phyloP scores from a whole-genome alignment of 1,140 invertebrate genomes.

The Trichomalopsis sarcophagae region DNA sequence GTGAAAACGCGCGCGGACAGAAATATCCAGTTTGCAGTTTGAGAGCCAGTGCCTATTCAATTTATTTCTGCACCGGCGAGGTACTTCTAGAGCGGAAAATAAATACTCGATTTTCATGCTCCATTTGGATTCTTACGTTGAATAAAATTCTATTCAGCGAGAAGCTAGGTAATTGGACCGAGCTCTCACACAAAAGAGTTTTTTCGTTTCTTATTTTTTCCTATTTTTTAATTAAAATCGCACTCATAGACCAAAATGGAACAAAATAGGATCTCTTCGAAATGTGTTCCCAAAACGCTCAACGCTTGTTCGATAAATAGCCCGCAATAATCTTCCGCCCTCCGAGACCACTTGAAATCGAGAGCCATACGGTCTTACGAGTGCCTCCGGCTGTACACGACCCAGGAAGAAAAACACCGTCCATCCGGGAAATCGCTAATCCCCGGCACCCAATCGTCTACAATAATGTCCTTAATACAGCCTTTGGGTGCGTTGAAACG shows the following conservation, averaged over 20 bases:
- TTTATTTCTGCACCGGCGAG: too few species aligned
- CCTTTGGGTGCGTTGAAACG: neutral
- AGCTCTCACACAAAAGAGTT: neutral
- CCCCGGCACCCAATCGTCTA: neutral
- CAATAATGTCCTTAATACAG: slow-evolving; percentile 8
- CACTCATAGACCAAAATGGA: neutral
- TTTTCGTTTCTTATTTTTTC: neutral
- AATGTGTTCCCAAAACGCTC: neutral
- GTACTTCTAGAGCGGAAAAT: neutral
- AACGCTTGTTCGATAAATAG: neutral
- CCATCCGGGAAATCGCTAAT: neutral
- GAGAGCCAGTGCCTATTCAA: too few species aligned
- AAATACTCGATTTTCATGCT: neutral
- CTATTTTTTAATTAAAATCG: neutral
- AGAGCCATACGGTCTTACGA: neutral
- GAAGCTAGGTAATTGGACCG: neutral
- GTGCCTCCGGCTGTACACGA: neutral
- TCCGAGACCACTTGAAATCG: neutral
- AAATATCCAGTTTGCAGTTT: neutral
- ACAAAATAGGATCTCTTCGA: neutral
- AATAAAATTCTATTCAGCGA: neutral
- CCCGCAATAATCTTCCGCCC: neutral
- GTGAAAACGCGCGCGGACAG: too few species aligned
- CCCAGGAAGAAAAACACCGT: neutral
- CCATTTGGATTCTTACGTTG: neutral